Conservation (phyloP, 2,888 invertebrate genomes). For the Sinelater perroti region DNA sequence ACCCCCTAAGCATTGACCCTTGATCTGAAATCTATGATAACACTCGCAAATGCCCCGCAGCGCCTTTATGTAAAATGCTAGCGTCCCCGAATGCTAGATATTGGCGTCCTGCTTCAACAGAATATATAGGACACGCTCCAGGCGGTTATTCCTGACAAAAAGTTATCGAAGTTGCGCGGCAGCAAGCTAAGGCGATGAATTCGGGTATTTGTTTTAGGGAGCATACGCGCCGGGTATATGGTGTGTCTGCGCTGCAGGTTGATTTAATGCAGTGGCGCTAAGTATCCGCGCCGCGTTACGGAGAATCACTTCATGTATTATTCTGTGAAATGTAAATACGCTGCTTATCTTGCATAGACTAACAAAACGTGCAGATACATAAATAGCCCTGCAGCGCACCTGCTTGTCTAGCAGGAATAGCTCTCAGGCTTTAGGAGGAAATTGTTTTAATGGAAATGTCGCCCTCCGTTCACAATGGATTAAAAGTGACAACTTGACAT, state of each 20-base stretch:
- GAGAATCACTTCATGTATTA: constrained; percentile 24
- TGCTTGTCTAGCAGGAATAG: background rate
- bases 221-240: background rate
- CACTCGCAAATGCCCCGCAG: background rate
- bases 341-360: constrained; percentile 34
- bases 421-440: background rate
- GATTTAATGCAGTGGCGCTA: constrained; percentile 19
- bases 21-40: background rate
- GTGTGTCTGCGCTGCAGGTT: constrained; percentile 6
- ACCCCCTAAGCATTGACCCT: background rate
- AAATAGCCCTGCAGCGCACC: constrained; percentile 17
- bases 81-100: no score
- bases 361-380: constrained; percentile 31
- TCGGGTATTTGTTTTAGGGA: constrained; percentile 1
- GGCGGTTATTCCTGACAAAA: background rate
- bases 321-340: constrained; percentile 34
- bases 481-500: constrained; percentile 10
- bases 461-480: background rate
- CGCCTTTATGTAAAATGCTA: background rate
- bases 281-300: constrained; percentile 14
- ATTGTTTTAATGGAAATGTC: constrained; percentile 7
- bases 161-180: background rate
- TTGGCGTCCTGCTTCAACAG: no score
- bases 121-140: background rate
- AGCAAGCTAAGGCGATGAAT: constrained; percentile 1